Evolutionary conservation across 2,888 invertebrate genomes (phyloP), one percentile per base, ranked within the genome.

Genomic region (Lycaena phlaeas): DNA sequence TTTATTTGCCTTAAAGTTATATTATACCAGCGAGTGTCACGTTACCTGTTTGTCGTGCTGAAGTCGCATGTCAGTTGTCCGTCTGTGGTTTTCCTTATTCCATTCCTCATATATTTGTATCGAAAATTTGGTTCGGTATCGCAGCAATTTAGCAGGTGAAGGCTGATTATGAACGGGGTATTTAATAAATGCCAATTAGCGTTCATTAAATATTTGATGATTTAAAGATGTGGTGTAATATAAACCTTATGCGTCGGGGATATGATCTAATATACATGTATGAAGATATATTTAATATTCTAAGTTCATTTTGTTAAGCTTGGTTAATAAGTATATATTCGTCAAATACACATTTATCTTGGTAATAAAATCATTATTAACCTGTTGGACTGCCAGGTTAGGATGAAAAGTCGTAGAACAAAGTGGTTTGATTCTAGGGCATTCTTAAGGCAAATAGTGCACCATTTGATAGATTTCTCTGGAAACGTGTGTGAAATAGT

Each of bases 61-160:
- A n/a, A n/a, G 6, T 18, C 6, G 6, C 18, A 18, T 18, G 3
- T 4, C 18, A 18, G n/a, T n/a, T n/a, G n/a, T n/a, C n/a, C 29
- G 14, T 14, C 14, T 29, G 29, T n/a, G 14, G n/a, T 29, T 2
- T 14, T 14, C 29, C 14, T 29, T 29, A 36, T 36, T 9, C 2
- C 36, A 14, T 25, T 36, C 26, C 36, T 25, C 14, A 26, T 36
- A 27, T 30, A 30, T 30, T 30, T 30, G 5, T 30, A 17, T 30
- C 29, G 29, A 14, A 29, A 29, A 29, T 29, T 14, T 29, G 29
- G 29, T n/a, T 4, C 27, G 3, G 14, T 30, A 30, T 15, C 17
- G 17, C 30, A 10, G 30, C 10, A 17, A 30, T 30, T 15, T 30
- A 4, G 11, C 15, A 14, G 14, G 10, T 15, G 14, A 30, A 30